These are phyloP conservation scores for Rhopalosiphum nymphaeae DNA, from an alignment of 2,888 invertebrate species.

Conservation along the genomic window DNA sequence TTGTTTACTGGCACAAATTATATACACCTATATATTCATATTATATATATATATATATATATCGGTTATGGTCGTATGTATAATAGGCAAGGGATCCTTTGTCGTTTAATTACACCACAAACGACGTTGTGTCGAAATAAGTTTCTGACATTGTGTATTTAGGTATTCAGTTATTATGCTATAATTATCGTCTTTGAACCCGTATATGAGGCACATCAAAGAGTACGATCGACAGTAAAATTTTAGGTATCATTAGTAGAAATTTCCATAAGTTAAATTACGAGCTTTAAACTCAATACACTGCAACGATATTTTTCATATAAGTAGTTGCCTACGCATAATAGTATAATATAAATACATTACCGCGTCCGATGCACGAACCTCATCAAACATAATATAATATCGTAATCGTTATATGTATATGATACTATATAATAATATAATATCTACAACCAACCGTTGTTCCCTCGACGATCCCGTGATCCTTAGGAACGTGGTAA, in stretches of 20 bases:
- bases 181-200: conserved; percentile 46
- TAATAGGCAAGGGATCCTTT: conserved; percentile 11
- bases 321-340: neutral
- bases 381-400: neutral
- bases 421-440: neutral
- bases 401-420: neutral
- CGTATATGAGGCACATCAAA: conserved; percentile 33
- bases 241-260: conserved; percentile 36
- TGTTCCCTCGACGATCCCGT: neutral
- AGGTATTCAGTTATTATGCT: conserved; percentile 51
- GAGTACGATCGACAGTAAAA: neutral
- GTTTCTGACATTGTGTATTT: conserved; percentile 43
- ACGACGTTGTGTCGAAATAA: conserved; percentile 32
- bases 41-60: neutral
- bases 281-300: neutral
- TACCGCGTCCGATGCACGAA: neutral
- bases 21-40: neutral
- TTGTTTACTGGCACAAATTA: neutral
- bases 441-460: neutral
- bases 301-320: neutral
- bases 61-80: neutral
- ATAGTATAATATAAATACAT: neutral
- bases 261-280: conserved; percentile 40
- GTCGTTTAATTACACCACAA: conserved; percentile 45
- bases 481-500: neutral